Conservation (phyloP, 2,797 vertebrate genomes). For the Halcyon leucocephala region DNA sequence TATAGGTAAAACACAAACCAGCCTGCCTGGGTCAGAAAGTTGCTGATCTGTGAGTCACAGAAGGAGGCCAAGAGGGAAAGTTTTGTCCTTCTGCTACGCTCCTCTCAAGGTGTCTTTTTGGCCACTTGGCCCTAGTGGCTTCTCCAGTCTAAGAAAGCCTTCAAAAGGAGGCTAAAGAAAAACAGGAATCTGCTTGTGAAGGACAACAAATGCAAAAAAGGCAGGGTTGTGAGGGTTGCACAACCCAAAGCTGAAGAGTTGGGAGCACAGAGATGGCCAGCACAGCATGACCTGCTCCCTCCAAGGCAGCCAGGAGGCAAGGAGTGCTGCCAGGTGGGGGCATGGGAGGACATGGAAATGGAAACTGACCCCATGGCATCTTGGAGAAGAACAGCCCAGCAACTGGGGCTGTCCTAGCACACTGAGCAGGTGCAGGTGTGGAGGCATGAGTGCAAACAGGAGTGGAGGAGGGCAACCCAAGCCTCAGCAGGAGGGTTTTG, state of each 20-base stretch:
- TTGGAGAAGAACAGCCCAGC: fast-evolving
- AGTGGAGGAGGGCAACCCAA: not conserved
- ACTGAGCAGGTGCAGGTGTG: not conserved
- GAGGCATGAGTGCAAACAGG: not conserved
- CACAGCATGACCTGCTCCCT: fast-evolving
- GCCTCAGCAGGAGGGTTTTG: not conserved
- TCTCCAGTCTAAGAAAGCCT: not conserved
- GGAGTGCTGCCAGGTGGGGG: not conserved
- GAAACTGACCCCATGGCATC: not conserved
- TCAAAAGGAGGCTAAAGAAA: not conserved
- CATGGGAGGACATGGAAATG: fast-evolving
- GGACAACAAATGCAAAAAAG: not conserved
- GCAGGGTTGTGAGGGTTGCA: not conserved
- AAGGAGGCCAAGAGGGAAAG: not conserved
- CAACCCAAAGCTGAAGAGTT: not conserved
- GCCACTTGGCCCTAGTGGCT: not conserved
- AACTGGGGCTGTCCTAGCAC: not conserved
- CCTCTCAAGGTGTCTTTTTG: not conserved
- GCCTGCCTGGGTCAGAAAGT: not conserved
- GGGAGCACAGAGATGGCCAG: fast-evolving
- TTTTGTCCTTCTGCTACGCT: not conserved
- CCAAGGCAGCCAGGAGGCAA: not conserved
- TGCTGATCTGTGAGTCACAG: not conserved
- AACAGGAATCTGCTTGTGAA: not conserved
- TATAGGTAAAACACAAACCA: not conserved